Percentiles rank a stretch among this genome's conserved stretches.
Conservation (phyloP, 1,140 invertebrate species). For the Eueides isabella region DNA sequence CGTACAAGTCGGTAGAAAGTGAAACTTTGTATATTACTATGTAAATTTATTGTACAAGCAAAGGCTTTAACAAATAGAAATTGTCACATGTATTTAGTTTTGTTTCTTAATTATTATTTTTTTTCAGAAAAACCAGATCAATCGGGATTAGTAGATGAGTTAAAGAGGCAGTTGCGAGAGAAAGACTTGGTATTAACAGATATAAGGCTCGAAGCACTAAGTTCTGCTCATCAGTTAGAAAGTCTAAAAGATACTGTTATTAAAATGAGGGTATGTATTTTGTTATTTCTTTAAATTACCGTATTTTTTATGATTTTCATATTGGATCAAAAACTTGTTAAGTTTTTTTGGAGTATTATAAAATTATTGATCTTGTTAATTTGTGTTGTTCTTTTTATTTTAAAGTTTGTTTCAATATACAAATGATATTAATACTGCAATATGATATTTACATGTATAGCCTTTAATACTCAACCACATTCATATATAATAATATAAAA, state of each 20-base stretch:
- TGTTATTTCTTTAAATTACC: not conserved
- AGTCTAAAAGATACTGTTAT: constrained; percentile 97
- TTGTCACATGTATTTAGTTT: not conserved
- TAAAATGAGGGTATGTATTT: constrained; percentile 92
- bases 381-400: not conserved
- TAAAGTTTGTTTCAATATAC: too few species aligned
- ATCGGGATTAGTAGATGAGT: constrained; percentile 88
- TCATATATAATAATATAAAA: too few species aligned
- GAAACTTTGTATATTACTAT: constrained; percentile 16
- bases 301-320: not conserved
- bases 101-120: constrained; percentile 28
- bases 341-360: not conserved
- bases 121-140: constrained; percentile 74
- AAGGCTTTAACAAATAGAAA: constrained; percentile 35
- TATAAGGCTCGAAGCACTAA: constrained; percentile 96
- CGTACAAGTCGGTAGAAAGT: not conserved
- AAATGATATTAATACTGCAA: too few species aligned
- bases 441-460: too few species aligned
- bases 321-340: not conserved
- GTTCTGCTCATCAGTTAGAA: constrained; percentile 97
- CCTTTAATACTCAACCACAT: too few species aligned
- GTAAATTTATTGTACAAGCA: constrained; percentile 39
- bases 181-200: constrained; percentile 98
- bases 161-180: constrained; percentile 96
- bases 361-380: too few species aligned